These are phyloP conservation scores for Priocnemis perturbator DNA, from an alignment of 2,888 invertebrate species.

Conservation along the genomic window DNA sequence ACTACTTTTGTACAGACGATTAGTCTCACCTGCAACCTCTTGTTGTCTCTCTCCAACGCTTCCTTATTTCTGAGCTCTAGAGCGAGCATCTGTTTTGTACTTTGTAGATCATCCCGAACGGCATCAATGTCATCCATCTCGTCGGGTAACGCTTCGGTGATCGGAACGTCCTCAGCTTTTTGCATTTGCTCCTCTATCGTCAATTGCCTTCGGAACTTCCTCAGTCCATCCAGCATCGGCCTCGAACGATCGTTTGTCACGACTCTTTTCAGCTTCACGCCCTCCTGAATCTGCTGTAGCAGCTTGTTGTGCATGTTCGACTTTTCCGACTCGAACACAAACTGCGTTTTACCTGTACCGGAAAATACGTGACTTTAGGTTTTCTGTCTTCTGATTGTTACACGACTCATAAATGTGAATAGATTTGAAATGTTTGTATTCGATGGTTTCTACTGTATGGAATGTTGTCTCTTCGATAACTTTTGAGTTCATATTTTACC, in stretches of 20 bases:
- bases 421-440: neutral
- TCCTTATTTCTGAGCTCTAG: constrained; percentile 91
- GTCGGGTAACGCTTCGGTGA: constrained; percentile 80
- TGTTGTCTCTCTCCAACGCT: constrained; percentile 89
- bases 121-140: constrained; percentile 95
- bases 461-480: neutral
- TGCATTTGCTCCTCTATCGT: constrained; percentile 93
- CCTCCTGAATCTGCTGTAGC: constrained; percentile 87
- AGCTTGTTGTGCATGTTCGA: constrained; percentile 87
- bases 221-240: constrained; percentile 87
- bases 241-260: constrained; percentile 91
- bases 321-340: constrained; percentile 92
- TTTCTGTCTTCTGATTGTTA: neutral
- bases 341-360: constrained; percentile 82
- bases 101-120: constrained; percentile 92
- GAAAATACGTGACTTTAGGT: no score
- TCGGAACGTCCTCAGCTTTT: constrained; percentile 80
- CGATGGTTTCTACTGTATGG: neutral
- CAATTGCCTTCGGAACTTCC: constrained; percentile 92
- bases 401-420: neutral
- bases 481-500: neutral
- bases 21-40: constrained; percentile 79
- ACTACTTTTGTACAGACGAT: neutral
- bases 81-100: constrained; percentile 93
- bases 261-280: constrained; percentile 84